Base-by-base conservation (phyloP, 2,888 invertebrate species). In the Gari tellinella region DNA sequence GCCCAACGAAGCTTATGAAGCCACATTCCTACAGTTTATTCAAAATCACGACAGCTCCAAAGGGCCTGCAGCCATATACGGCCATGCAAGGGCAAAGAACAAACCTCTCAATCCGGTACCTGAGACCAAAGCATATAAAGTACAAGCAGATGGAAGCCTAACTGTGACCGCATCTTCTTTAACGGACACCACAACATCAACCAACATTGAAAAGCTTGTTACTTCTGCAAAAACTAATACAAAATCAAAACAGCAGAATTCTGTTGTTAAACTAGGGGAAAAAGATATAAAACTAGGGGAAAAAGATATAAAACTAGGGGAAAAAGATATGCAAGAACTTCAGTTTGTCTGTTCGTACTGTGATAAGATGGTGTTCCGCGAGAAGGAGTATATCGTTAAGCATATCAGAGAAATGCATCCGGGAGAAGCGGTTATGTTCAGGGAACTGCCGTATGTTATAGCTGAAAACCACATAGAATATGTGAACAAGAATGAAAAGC, bases 271-370 rank as follows among this genome's bases (percentile, higher is more conserved):
- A n/a, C 31, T 3, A n/a, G 23, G 3, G 17, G 43, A 56, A 26
- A 56, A 56, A n/a, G 40, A 40, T n/a, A 40, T n/a, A 26, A 25
- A 17, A 41, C 21, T 56, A 43, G 56, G 56, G 40, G 10, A 41
- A 41, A 56, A 38, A 43, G n/a, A n/a, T n/a, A n/a, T n/a, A n/a
- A n/a, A n/a, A n/a, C n/a, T n/a, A n/a, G 31, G 31, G 10, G 31
- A 31, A 31, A 31, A 51, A 31, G 25, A n/a, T 15, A 15, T 7
- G 31, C 2, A 17, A 26, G 45, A 53, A 31, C 25, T 82, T 15
- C 68, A 86, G 38, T 87, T 81, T 62, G 74, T 83, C 41, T 88
- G 88, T 67, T 80, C 81, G 14, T 56, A 85, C 17, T 88, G 88
- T 72, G 81, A 85, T 37, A 75, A 80, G 45, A 75, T 63, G n/a